phyloP scores from a whole-genome alignment of 2,888 invertebrate genomes.

The Zhengitettix transpicula region DNA sequence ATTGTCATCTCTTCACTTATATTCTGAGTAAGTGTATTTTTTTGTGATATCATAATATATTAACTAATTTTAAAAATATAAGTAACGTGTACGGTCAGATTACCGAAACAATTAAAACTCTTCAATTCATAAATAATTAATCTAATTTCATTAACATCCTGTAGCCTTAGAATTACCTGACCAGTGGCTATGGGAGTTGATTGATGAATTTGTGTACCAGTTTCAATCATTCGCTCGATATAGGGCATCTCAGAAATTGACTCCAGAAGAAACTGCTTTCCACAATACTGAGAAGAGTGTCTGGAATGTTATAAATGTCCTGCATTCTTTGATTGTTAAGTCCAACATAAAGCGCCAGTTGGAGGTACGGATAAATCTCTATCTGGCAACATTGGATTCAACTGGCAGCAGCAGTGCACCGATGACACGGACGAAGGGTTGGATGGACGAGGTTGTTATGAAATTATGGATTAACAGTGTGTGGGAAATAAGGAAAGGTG shows the following conservation, averaged over 20 bases:
- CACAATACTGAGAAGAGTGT: conserved; percentile 71
- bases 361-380: conserved; percentile 40
- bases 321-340: conserved; percentile 94
- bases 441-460: no score
- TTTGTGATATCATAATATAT: neutral
- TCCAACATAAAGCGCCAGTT: conserved; percentile 95
- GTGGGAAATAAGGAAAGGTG: no score
- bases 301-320: conserved; percentile 95
- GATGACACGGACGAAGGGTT: no score
- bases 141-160: conserved; percentile 42
- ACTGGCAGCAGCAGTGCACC: no score
- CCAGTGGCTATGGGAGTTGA: conserved; percentile 98
- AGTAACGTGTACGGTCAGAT: neutral
- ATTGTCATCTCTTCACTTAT: conserved; percentile 93
- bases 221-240: conserved; percentile 84
- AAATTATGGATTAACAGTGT: no score
- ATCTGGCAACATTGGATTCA: no score
- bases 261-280: conserved; percentile 60
- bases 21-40: conserved; percentile 64
- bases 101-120: no score
- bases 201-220: conserved; percentile 99
- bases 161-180: conserved; percentile 85
- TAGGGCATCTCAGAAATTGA: conserved; percentile 55
- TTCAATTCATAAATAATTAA: no score
- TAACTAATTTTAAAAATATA: neutral